Evolutionary conservation across 2,888 invertebrate genomes (phyloP).

Genomic region (Lithophane socia): DNA sequence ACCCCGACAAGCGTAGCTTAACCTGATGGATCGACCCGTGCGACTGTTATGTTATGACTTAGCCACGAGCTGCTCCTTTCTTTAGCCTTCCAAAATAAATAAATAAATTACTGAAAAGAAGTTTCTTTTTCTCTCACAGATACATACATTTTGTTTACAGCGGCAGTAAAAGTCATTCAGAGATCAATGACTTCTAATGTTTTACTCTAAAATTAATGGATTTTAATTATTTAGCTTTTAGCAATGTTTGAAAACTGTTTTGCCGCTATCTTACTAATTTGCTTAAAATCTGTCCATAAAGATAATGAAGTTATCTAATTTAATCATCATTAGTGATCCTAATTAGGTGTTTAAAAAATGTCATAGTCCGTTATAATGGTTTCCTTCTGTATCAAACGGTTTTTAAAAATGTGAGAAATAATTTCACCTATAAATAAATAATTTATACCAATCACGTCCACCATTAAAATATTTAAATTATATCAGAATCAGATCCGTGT

Average conservation of each 20-base stretch:
- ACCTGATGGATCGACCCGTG: too few species aligned
- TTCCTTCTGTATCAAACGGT: conserved; percentile 16
- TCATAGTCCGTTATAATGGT: conserved; percentile 7
- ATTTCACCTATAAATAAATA: conserved; percentile 32
- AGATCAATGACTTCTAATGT: conserved; percentile 1
- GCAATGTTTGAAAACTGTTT: not conserved
- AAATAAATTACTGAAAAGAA: too few species aligned
- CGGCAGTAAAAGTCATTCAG: not conserved
- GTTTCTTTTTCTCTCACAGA: not conserved
- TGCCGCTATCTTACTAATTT: not conserved
- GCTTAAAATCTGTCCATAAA: conserved; percentile 2
- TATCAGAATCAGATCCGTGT: conserved; percentile 11
- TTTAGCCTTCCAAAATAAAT: too few species aligned
- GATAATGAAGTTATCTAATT: conserved; percentile 23
- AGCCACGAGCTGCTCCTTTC: too few species aligned
- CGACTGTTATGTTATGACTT: too few species aligned
- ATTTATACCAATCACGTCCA: conserved; percentile 12
- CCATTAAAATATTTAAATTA: conserved; percentile 32
- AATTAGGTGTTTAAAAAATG: not conserved
- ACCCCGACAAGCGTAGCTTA: too few species aligned
- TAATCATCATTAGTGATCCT: not conserved
- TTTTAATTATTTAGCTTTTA: not conserved
- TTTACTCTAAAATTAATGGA: not conserved
- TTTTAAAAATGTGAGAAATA: conserved; percentile 5
- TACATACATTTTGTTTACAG: not conserved